These are phyloP conservation scores for Anodontia alba DNA, from an alignment of 2,888 invertebrate species.

Conservation along the genomic window DNA sequence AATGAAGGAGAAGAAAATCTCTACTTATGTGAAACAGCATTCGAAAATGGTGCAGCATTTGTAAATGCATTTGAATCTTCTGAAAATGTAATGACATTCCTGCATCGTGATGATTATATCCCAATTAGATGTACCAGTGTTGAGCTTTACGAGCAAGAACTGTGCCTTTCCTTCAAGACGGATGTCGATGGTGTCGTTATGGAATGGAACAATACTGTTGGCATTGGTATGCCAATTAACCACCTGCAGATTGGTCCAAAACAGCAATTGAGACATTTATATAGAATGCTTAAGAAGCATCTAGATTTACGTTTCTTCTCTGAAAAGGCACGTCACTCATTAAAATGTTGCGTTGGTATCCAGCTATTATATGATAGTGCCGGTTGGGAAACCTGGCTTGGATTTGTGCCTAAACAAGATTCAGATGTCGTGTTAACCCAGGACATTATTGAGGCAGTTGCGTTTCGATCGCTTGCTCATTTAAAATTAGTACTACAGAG, in stretches of 20 bases:
- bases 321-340: neutral
- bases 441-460: neutral
- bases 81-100: constrained; percentile 17
- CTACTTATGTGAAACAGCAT: constrained; percentile 22
- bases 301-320: neutral
- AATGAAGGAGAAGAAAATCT: constrained; percentile 17
- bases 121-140: constrained; percentile 19
- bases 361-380: constrained; percentile 20
- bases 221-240: neutral
- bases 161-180: neutral
- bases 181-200: constrained; percentile 33
- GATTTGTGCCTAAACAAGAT: constrained; percentile 9
- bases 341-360: constrained; percentile 7
- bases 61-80: neutral
- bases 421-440: neutral
- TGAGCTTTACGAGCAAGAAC: constrained; percentile 9
- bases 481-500: neutral
- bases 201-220: constrained; percentile 25
- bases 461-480: neutral
- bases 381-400: constrained; percentile 21
- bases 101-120: constrained; percentile 19
- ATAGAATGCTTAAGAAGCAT: constrained; percentile 23
- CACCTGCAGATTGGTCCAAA: constrained; percentile 10
- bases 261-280: neutral
- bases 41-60: constrained; percentile 22